Conservation (phyloP, 37 sponge, comb jelly and placozoan genomes). For the Cliona cf. orientalis region DNA sequence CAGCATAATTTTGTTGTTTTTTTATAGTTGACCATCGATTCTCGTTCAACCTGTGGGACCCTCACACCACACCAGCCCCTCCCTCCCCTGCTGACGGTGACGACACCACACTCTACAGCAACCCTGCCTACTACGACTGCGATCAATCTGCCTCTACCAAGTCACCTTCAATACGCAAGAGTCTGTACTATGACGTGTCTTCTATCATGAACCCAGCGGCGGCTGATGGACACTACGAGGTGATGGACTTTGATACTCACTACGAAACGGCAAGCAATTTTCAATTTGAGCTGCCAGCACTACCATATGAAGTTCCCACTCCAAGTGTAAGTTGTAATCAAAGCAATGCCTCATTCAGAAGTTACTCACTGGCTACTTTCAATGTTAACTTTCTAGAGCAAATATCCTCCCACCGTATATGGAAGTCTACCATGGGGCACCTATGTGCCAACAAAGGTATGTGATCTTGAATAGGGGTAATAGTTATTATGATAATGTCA, state of each 20-base stretch:
- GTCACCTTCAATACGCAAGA: neutral
- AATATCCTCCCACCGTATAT: too few species aligned
- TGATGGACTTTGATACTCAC: neutral
- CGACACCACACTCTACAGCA: neutral
- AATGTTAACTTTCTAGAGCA: too few species aligned
- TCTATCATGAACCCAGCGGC: neutral
- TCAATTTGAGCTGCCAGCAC: conserved; percentile 15
- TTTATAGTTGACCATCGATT: too few species aligned
- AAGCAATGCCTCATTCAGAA: too few species aligned
- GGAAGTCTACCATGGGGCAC: conserved; percentile 1
- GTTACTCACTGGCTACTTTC: too few species aligned
- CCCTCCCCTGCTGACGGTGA: neutral
- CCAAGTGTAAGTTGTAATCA: conserved; percentile 9
- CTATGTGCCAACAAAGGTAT: conserved; percentile 38
- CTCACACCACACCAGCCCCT: neutral
- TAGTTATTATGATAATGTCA: neutral
- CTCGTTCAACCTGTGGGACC: neutral
- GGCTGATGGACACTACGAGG: neutral
- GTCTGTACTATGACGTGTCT: neutral
- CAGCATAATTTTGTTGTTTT: too few species aligned
- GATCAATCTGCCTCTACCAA: neutral
- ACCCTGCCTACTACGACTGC: neutral
- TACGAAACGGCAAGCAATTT: conserved; percentile 10
- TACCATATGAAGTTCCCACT: conserved; percentile 25
- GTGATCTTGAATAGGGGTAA: neutral